Conservation (phyloP, 2,797 vertebrate species). For the Dromococcyx pavoninus region DNA sequence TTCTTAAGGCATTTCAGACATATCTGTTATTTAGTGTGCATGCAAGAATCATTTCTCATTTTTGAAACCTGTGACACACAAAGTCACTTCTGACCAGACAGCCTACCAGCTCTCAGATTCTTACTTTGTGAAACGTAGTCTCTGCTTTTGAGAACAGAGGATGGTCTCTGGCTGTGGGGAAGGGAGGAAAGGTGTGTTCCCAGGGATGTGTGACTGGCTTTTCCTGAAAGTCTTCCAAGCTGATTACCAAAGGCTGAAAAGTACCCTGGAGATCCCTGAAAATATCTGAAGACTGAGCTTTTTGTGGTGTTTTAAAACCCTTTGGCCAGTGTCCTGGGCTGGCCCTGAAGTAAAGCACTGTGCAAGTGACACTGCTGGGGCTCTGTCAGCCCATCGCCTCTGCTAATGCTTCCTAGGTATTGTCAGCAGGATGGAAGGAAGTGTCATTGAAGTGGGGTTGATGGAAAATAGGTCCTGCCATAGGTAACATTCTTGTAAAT, state of each 20-base stretch:
- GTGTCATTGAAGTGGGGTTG: not conserved
- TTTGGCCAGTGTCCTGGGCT: not conserved
- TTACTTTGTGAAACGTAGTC: not conserved
- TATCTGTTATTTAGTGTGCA: not conserved
- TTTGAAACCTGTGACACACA: not conserved
- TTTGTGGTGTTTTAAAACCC: not conserved
- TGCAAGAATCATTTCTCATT: not conserved
- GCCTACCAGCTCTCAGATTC: not conserved
- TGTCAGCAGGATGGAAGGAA: not conserved
- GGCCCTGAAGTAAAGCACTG: not conserved
- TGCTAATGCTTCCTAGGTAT: not conserved
- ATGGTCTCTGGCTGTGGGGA: not conserved
- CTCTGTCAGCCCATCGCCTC: not conserved
- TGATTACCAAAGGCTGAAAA: not conserved
- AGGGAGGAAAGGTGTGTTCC: not conserved
- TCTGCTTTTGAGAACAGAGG: not conserved
- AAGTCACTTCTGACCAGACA: not conserved
- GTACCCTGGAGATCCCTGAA: not conserved
- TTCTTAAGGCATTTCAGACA: not conserved
- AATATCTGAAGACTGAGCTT: not conserved
- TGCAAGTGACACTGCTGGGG: not conserved
- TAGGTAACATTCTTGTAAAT: not conserved
- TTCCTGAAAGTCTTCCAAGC: not conserved
- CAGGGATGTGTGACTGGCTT: rapidly evolving
- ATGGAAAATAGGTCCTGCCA: not conserved